phyloP scores from a whole-genome alignment of 2,113 vertebrate genomes.

The Leptosomus discolor region DNA sequence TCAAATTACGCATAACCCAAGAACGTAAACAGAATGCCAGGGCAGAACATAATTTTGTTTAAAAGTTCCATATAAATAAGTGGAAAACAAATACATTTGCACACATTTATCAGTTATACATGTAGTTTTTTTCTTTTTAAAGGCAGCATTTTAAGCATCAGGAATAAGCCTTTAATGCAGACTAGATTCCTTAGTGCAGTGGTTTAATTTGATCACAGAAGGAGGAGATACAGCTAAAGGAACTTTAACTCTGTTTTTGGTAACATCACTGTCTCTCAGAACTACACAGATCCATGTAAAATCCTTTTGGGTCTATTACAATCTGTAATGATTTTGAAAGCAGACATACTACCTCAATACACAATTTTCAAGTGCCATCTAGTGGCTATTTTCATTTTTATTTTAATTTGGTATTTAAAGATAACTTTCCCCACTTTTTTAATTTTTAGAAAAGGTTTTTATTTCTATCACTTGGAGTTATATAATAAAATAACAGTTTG shows the following conservation, averaged over 20 bases:
- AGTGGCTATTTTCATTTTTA: slow-evolving; percentile 61
- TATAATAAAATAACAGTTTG: neutral
- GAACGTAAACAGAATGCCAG: neutral
- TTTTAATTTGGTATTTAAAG: neutral
- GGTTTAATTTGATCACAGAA: neutral
- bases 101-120: neutral
- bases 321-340: neutral
- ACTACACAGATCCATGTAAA: neutral
- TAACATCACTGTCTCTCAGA: neutral
- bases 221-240: neutral
- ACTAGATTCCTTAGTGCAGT: neutral
- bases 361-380: slow-evolving; percentile 72
- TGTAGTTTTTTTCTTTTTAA: neutral
- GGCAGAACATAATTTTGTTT: neutral
- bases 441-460: neutral
- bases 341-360: neutral
- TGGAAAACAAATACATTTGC: neutral
- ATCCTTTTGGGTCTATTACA: neutral
- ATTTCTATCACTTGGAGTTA: neutral
- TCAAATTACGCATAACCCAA: neutral
- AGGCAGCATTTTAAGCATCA: neutral
- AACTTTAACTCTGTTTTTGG: neutral
- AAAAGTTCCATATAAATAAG: neutral
- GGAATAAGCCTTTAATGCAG: neutral
- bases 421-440: neutral